These are phyloP conservation scores for Folsomia candida DNA, from an alignment of 2,888 invertebrate genomes.

Conservation along the genomic window DNA sequence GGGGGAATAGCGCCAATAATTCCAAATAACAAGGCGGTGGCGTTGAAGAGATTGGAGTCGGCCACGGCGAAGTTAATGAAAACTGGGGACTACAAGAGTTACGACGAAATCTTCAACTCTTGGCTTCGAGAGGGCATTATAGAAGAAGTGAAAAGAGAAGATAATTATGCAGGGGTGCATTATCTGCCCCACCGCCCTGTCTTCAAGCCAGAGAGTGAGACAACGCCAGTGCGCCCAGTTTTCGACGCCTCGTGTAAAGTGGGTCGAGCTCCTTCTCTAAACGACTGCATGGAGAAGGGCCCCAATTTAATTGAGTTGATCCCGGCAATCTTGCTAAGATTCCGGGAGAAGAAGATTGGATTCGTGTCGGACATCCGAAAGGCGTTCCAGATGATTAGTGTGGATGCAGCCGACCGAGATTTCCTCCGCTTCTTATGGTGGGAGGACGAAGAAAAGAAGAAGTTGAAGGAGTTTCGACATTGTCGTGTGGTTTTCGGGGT, in stretches of 20 bases:
- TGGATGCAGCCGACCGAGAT: constrained; percentile 47
- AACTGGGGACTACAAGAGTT: background rate
- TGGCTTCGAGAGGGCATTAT: constrained; percentile 45
- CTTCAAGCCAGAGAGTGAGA: no score
- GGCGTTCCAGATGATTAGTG: constrained; percentile 51
- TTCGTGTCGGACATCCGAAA: constrained; percentile 50
- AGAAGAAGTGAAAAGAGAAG: constrained; percentile 42
- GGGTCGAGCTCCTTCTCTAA: constrained; percentile 29
- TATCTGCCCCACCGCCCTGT: no score
- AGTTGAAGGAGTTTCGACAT: no score
- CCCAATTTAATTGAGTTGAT: constrained; percentile 38
- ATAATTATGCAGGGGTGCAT: constrained; percentile 11
- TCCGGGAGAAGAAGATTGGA: constrained; percentile 33
- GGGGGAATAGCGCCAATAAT: constrained; percentile 51
- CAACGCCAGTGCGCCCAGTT: background rate
- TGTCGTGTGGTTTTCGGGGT: constrained; percentile 27
- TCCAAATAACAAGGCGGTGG: background rate
- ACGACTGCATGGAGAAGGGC: constrained; percentile 45
- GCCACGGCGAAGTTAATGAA: background rate
- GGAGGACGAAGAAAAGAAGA: constrained; percentile 24
- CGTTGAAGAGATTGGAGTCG: constrained; percentile 5
- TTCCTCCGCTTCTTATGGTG: no score
- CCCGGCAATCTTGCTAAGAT: constrained; percentile 18
- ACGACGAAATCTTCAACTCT: constrained; percentile 9
- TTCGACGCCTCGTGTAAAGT: background rate